Conservation (phyloP, 2,113 vertebrate species). For the Heloderma charlesbogerti region DNA sequence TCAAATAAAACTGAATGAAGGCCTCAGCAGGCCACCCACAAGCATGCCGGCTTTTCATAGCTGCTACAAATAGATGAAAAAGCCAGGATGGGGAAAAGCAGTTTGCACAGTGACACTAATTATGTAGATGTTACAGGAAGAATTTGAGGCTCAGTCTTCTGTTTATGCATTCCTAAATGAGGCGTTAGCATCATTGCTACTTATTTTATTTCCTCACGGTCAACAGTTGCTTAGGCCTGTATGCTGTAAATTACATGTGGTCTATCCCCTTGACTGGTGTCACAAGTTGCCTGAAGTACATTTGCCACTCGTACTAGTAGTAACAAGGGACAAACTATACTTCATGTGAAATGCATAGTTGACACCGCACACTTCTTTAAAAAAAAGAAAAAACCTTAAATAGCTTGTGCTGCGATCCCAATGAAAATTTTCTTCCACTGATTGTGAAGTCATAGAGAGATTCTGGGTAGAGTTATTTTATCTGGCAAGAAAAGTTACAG, state of each 20-base stretch:
- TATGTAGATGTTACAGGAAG: constrained; percentile 56
- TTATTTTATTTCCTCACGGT: constrained; percentile 43
- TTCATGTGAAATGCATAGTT: too few species aligned
- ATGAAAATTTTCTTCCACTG: too few species aligned
- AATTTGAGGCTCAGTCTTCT: constrained; percentile 57
- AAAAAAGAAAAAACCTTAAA: too few species aligned
- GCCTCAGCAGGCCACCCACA: constrained; percentile 67
- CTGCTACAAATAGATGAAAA: constrained; percentile 57
- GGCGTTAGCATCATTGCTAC: constrained; percentile 13
- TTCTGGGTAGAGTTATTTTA: too few species aligned
- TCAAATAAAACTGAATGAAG: constrained; percentile 72
- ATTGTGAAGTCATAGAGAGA: too few species aligned
- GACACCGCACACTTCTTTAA: too few species aligned
- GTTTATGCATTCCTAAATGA: constrained; percentile 55
- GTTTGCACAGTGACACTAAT: constrained; percentile 55
- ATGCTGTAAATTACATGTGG: not conserved
- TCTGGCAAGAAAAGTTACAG: too few species aligned
- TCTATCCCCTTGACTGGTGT: not conserved
- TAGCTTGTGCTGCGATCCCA: too few species aligned
- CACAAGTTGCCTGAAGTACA: not conserved
- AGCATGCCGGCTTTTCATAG: constrained; percentile 59
- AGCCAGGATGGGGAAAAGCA: constrained; percentile 44
- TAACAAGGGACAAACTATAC: too few species aligned
- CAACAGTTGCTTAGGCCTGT: constrained; percentile 54
- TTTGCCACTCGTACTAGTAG: not conserved